Base-by-base conservation (phyloP, 2,888 invertebrate genomes). In the Frankliniella fusca region DNA sequence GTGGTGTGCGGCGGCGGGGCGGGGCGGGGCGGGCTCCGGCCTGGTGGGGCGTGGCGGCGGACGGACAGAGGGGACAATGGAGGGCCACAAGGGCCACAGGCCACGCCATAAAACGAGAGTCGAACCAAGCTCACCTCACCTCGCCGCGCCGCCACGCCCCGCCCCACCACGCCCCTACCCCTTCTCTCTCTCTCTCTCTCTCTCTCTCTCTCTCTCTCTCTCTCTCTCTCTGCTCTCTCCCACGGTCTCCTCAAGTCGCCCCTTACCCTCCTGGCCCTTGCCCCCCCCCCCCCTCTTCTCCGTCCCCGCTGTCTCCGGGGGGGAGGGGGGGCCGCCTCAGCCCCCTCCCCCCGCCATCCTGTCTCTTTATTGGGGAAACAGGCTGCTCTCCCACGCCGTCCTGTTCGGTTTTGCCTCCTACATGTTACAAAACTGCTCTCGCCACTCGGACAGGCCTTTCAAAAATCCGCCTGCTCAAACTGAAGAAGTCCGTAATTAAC, bases 291-390 rank as follows among this genome's bases (percentile, higher is more conserved):
- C 10, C 27, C 12, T 27, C 23, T 23, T 65, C 65, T n/a, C 65
- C n/a, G n/a, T 65, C n/a, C 65, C 20, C 65, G 15, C 70, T 70
- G 23, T 23, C 70, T 23, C 23, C n/a, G n/a, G n/a, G n/a, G n/a
- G n/a, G n/a, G n/a, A n/a, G n/a, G n/a, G n/a, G n/a, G n/a, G n/a
- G n/a, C n/a, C n/a, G n/a, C n/a, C 54, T 54, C 54, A 15, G 38
- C 38, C 38, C 38, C 38, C 38, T 2, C 38, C 11, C 20, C 54
- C 20, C 12, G 12, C 3, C 18, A 54, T 54, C 54, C 54, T 1
- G 70, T 23, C 23, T 9, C 70, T 76, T 76, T 76, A 76, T 76
- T 76, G 70, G 27, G 70, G 70, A 76, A 76, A 76, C 70, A 38
- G 38, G 2, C 38, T 38, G 38, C 38, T 38, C 38, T 38, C 38